Evolutionary conservation across 2,888 invertebrate species (phyloP).

Genomic region (Apodemia mormo): DNA sequence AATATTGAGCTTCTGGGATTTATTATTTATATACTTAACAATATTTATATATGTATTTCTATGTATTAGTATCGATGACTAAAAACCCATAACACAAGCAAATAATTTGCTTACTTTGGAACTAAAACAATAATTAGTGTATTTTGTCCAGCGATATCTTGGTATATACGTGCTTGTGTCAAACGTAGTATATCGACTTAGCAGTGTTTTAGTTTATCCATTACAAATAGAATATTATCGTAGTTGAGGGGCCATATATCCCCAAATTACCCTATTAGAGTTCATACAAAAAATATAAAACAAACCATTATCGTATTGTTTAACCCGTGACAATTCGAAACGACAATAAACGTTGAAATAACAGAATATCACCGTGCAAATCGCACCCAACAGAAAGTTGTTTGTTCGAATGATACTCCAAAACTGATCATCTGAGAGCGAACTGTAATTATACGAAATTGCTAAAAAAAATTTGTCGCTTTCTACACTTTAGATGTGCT

Average conservation of each 20-base stretch:
- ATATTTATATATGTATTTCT: no score
- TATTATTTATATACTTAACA: no score
- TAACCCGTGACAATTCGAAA: background rate
- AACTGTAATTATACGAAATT: constrained; percentile 1
- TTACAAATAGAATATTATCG: no score
- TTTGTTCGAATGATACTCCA: constrained; percentile 14
- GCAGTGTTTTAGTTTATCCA: no score
- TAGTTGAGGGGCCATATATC: background rate
- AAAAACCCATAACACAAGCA: no score
- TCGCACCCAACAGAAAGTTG: constrained; percentile 15
- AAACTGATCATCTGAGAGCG: constrained; percentile 1
- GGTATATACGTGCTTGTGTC: no score
- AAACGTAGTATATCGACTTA: no score
- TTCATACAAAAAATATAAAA: background rate
- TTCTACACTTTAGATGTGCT: background rate
- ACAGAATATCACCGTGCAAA: constrained; percentile 11
- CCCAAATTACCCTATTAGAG: background rate
- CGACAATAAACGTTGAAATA: background rate
- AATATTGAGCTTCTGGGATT: no score
- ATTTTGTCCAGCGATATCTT: no score
- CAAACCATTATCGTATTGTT: background rate
- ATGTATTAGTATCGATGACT: no score
- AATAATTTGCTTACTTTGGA: no score
- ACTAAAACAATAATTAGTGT: no score
- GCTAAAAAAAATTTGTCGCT: background rate